Base-by-base conservation (phyloP, 2,797 vertebrate genomes). In the Poeciliopsis presidionis region DNA sequence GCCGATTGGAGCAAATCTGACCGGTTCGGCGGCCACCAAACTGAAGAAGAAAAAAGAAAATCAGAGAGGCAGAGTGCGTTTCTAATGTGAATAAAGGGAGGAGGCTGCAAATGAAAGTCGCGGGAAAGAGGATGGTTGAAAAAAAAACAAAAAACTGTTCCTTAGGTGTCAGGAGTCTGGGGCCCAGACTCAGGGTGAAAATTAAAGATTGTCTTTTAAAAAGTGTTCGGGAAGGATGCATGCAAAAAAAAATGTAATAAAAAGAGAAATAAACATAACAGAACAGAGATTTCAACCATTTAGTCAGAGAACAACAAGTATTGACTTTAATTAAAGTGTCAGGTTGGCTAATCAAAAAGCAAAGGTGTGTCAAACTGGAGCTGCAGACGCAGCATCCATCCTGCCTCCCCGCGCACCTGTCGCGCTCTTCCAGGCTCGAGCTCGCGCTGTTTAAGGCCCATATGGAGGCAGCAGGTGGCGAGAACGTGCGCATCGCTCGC, bases 401-500 rank as follows among this genome's bases (percentile, higher is more conserved):
- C 30, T 7, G 57, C 3, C 28, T 33, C 57, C 28, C 3, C 57
- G 57, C 16, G 33, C 91, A 90, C 89, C 89, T 92, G 92, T 85
- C 79, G 39, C 84, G 2, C 75, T 16, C 74, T 22, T 22, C n/a
- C 71, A 33, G 74, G 87, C 85, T 81, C 77, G 75, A 61, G 83
- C 85, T 28, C 71, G 41, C 33, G 80, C 74, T 36, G 75, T 45
- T 45, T 28, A 25, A 73, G 87, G 87, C 80, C 71, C 95, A 95
- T 90, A 93, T 94, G 95, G 93, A 90, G 47, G 83, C 86, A 92
- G 86, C 94, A 94, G 94, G 94, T 94, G 94, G 93, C 81, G 63
- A 51, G 80, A 84, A 82, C 75, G 45, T 77, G 87, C 83, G n/a
- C 79, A 0, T 8, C 63, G 78, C 88, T 92, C 94, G 90, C 93